A percentile compares a stretch with the other conserved stretches of the same genome.
phyloP scores from a whole-genome alignment of 2,113 vertebrate species.

The Rhodinocichla rosea region DNA sequence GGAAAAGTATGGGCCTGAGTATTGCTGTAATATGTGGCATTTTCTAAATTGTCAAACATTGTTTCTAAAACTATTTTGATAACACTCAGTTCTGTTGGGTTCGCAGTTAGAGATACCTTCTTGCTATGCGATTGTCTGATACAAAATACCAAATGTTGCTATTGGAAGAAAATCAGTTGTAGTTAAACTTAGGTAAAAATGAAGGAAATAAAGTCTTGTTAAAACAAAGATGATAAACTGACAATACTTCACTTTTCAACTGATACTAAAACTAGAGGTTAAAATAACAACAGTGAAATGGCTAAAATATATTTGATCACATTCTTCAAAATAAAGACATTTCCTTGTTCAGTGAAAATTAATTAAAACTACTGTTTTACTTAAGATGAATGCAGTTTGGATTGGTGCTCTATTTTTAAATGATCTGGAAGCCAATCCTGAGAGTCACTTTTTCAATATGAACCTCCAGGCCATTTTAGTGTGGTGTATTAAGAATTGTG shows the following conservation, averaged over 20 bases:
- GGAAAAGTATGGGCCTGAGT: not conserved
- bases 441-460: not conserved
- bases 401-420: not conserved
- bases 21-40: not conserved
- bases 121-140: not conserved
- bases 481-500: not conserved
- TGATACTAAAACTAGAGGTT: not conserved
- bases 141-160: not conserved
- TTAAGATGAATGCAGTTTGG: not conserved
- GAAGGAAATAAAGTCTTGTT: not conserved
- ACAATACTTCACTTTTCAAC: not conserved
- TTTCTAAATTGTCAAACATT: not conserved
- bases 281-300: not conserved
- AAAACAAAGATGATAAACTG: not conserved
- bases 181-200: not conserved
- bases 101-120: not conserved
- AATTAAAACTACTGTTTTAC: not conserved
- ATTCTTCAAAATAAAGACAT: not conserved
- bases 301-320: not conserved
- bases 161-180: not conserved
- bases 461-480: not conserved
- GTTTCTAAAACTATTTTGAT: not conserved
- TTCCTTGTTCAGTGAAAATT: not conserved
- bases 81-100: not conserved
- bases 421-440: not conserved